Base-by-base conservation (phyloP, 2,888 invertebrate genomes). In the Syrista parreyssii region DNA sequence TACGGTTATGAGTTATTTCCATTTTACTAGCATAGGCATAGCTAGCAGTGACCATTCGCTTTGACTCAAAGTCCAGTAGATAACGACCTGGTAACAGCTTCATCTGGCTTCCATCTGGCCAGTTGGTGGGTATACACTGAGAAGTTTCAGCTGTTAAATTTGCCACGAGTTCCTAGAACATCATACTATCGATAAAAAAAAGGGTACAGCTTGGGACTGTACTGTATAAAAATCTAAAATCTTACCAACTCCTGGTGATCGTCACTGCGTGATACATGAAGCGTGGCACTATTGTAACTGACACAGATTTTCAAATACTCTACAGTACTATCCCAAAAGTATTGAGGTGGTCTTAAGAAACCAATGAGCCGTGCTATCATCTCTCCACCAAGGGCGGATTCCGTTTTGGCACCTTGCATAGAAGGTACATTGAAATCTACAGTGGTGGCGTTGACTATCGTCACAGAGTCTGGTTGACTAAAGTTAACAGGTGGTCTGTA, bases 401-500 rank as follows among this genome's bases (percentile, higher is more conserved):
- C 95, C 11, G 94, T 94, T 82, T 95, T 94, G 4, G 95, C 94
- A 75, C 94, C 94, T 9, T 92, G 91, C 91, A 94, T 94, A 0
- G 95, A 93, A 0, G 96, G 95, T 0, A 95, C 95, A 36, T 94
- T 95, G 91, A 97, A 96, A 85, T 96, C 96, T 36, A 93, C 96
- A 73, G 96, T 95, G 0, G 97, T 97, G 4, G 97, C 96, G 87
- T 97, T 97, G 9, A 98, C 95, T 71, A 98, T 96, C 0, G 95
- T 94, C 30, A 97, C 98, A 81, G 95, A 95, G 88, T 98, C 98
- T 0, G 98, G 98, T 88, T 97, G 97, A 40, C 95, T 95, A 90
- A 95, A 95, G 91, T 98, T 97, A 0, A 96, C 95, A 0, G 98
- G 98, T 89, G 96, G 95, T 85, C 96, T 95, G 91, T 98, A 98